Evolutionary conservation across 1,140 invertebrate genomes (phyloP).

Genomic region (Conus ventricosus): DNA sequence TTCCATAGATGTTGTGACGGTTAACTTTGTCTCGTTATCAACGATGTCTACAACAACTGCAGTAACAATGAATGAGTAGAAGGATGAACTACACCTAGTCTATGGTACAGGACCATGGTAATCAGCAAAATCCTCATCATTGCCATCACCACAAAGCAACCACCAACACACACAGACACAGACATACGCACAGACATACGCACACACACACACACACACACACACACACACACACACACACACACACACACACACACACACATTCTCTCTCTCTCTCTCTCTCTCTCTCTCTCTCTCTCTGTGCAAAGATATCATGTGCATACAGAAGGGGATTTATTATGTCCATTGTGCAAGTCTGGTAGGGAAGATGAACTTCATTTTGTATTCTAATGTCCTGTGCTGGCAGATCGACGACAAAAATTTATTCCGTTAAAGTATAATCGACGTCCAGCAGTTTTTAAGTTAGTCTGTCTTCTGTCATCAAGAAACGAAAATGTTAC

Average conservation of each 20-base stretch:
- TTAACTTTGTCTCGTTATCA: not conserved
- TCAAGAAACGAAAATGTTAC: not conserved
- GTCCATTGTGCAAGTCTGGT: too few relatives aligned
- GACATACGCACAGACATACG: too few relatives aligned
- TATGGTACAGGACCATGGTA: not conserved
- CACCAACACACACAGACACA: too few relatives aligned
- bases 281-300: not conserved
- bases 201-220: too few relatives aligned
- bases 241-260: too few relatives aligned
- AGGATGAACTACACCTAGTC: not conserved
- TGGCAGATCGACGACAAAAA: too few relatives aligned
- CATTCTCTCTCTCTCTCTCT: not conserved
- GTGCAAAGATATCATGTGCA: not conserved
- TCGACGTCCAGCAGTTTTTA: too few relatives aligned
- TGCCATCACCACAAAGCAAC: not conserved
- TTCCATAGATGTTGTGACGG: not conserved
- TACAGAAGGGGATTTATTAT: not conserved
- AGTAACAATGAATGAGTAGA: not conserved
- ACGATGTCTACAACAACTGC: not conserved
- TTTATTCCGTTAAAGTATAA: too few relatives aligned
- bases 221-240: too few relatives aligned
- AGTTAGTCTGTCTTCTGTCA: too few relatives aligned
- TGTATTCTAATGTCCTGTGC: too few relatives aligned
- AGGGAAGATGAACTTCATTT: too few relatives aligned
- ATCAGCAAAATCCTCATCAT: not conserved